Percentiles rank a stretch among this genome's conserved stretches.
Evolutionary conservation across 2,888 invertebrate species (phyloP).

Genomic region (Petrolisthes manimaculis): DNA sequence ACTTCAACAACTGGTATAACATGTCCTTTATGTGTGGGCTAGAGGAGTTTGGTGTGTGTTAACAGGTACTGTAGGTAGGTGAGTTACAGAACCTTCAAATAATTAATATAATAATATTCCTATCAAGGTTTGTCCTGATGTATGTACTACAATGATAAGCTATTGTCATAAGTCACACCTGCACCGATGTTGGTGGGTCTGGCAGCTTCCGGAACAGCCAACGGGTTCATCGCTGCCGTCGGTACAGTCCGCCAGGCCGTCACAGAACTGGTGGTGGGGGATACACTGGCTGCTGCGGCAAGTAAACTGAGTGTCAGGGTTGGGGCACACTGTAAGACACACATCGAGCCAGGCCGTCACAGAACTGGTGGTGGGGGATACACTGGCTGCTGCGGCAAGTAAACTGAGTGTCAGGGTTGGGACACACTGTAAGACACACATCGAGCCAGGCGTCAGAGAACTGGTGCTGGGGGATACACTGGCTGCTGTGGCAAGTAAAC

Average conservation of each 20-base stretch:
- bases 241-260: conserved; percentile 77
- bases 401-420: too few relatives aligned
- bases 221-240: conserved; percentile 79
- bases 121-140: neutral
- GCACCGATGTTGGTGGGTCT: conserved; percentile 66
- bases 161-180: conserved; percentile 55
- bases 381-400: too few relatives aligned
- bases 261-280: conserved; percentile 75
- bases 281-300: conserved; percentile 79
- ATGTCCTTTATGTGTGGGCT: too few relatives aligned
- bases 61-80: too few relatives aligned
- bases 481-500: too few relatives aligned
- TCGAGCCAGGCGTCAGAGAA: too few relatives aligned
- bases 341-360: conserved; percentile 48
- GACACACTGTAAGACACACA: too few relatives aligned
- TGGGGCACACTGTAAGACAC: conserved; percentile 73
- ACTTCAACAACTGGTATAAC: too few relatives aligned
- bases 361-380: too few relatives aligned
- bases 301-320: conserved; percentile 72
- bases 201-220: conserved; percentile 71
- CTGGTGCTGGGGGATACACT: too few relatives aligned
- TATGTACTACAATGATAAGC: neutral
- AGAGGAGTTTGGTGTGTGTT: too few relatives aligned
- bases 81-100: neutral
- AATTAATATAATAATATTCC: neutral